phyloP scores from a whole-genome alignment of 2,113 vertebrate species.

The Dasyurus viverrinus region DNA sequence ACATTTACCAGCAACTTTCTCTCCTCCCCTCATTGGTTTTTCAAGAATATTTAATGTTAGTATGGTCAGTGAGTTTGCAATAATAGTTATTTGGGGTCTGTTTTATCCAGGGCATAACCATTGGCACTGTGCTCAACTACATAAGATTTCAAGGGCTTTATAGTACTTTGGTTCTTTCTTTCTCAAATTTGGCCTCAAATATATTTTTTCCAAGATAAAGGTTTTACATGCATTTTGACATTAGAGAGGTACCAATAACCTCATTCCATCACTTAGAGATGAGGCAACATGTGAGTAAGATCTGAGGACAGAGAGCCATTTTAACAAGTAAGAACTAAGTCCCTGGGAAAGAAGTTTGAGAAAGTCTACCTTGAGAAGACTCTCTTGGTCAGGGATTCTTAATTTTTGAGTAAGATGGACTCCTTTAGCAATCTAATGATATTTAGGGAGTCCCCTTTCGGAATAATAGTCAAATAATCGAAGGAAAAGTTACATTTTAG shows the following conservation, averaged over 20 bases:
- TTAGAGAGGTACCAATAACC: slow-evolving; percentile 94
- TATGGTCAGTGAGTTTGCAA: neutral
- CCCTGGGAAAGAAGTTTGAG: slow-evolving; percentile 96
- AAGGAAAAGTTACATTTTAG: neutral
- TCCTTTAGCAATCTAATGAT: neutral
- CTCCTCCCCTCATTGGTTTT: neutral
- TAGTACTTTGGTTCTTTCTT: slow-evolving; percentile 95
- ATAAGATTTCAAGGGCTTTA: slow-evolving; percentile 98
- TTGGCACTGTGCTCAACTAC: slow-evolving; percentile 97
- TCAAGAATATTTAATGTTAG: neutral
- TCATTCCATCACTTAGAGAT: slow-evolving; percentile 99
- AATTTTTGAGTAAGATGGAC: neutral
- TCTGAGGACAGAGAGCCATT: slow-evolving; percentile 97
- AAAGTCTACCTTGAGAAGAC: slow-evolving; percentile 98
- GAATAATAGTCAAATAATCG: neutral
- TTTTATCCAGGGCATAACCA: slow-evolving; percentile 93
- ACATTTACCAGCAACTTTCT: neutral
- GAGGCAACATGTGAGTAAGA: slow-evolving; percentile 96
- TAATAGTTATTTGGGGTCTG: neutral
- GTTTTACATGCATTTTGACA: slow-evolving; percentile 95
- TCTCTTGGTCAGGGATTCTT: slow-evolving; percentile 78
- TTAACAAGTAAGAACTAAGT: slow-evolving; percentile 97
- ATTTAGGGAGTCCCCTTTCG: neutral
- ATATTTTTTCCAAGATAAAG: slow-evolving; percentile 95
- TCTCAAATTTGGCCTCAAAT: slow-evolving; percentile 94